Conservation (phyloP, 2,888 invertebrate species). For the Ctenicera cuprea region DNA sequence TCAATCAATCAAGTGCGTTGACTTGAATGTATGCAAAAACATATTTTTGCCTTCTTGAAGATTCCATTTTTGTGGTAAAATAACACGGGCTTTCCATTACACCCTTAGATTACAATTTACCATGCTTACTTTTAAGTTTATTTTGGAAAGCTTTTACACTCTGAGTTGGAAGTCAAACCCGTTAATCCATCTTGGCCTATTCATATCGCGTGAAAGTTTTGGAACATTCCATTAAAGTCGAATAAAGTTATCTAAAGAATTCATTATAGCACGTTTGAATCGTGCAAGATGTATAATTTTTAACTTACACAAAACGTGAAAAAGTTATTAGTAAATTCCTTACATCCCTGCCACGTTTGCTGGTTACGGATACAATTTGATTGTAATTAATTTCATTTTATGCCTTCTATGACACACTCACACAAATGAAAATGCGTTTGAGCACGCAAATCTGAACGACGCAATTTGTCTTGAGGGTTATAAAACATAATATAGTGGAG, state of each 20-base stretch:
- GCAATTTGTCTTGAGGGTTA: slow-evolving; percentile 38
- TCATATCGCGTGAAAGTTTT: slow-evolving; percentile 45
- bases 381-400: slow-evolving; percentile 43
- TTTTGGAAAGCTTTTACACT: slow-evolving; percentile 39
- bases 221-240: slow-evolving; percentile 39
- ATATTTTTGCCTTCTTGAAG: slow-evolving; percentile 18
- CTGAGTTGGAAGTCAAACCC: slow-evolving; percentile 32
- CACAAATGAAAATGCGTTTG: slow-evolving; percentile 38
- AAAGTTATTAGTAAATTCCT: slow-evolving; percentile 35
- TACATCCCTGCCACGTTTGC: slow-evolving; percentile 28
- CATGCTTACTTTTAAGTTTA: slow-evolving; percentile 40
- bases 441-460: slow-evolving; percentile 39
- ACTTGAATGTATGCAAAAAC: slow-evolving; percentile 26
- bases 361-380: slow-evolving; percentile 41
- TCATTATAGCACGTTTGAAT: slow-evolving; percentile 35
- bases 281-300: slow-evolving; percentile 28
- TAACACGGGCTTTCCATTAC: slow-evolving; percentile 46
- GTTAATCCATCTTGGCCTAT: slow-evolving; percentile 43
- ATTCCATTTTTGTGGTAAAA: slow-evolving; percentile 25
- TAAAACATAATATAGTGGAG: slow-evolving; percentile 39
- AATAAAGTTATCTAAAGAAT: slow-evolving; percentile 41
- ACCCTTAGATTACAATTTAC: slow-evolving; percentile 42
- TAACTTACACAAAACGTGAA: slow-evolving; percentile 34
- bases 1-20: slow-evolving; percentile 25
- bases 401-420: slow-evolving; percentile 34